Percentiles rank a stretch among this genome's conserved stretches.
phyloP scores from a whole-genome alignment of 2,888 invertebrate genomes.

The Synergus laeviventris region DNA sequence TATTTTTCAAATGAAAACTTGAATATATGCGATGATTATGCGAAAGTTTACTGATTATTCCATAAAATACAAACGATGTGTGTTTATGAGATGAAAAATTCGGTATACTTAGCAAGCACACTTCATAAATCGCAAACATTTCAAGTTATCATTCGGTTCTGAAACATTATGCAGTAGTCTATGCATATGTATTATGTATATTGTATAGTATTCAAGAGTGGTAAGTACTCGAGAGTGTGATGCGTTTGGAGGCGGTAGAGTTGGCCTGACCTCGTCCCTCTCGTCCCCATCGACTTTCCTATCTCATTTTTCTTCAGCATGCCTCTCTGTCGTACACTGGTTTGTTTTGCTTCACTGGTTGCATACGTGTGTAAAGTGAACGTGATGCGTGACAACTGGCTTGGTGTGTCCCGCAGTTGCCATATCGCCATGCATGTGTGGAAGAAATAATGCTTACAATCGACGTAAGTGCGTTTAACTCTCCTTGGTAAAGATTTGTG shows the following conservation, averaged over 20 bases:
- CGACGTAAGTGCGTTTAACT: background rate
- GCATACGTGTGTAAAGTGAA: slow-evolving; percentile 53
- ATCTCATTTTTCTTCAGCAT: slow-evolving; percentile 17
- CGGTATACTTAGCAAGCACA: no score
- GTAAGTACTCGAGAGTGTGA: slow-evolving; percentile 55
- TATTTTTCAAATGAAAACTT: no score
- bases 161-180: background rate
- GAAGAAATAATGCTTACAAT: background rate
- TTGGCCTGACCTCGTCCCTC: slow-evolving; percentile 50
- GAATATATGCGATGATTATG: no score
- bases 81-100: no score
- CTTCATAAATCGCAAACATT: no score
- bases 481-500: background rate
- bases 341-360: slow-evolving; percentile 64
- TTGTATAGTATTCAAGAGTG: slow-evolving; percentile 42
- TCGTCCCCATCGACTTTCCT: slow-evolving; percentile 11
- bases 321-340: slow-evolving; percentile 53
- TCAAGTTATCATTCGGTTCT: no score
- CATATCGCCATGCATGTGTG: background rate
- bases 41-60: no score
- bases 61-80: no score
- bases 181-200: background rate
- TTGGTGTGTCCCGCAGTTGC: background rate
- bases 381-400: slow-evolving; percentile 58
- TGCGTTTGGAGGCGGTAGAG: slow-evolving; percentile 61